Base-by-base conservation (phyloP, 2,797 vertebrate genomes). In the Mastacembelus armatus region DNA sequence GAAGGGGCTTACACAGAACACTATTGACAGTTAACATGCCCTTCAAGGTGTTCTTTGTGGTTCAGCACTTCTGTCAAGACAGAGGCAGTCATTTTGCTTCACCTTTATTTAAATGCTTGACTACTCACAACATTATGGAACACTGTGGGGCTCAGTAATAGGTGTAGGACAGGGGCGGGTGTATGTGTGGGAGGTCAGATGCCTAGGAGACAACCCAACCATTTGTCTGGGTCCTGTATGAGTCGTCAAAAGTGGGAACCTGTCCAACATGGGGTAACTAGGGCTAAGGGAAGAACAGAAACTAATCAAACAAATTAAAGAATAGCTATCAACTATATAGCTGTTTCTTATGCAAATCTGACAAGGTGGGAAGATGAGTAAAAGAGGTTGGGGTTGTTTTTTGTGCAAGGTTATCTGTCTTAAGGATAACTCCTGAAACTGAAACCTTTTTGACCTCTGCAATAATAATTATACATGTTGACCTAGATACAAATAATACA, bases 61-160 rank as follows among this genome's bases (percentile, higher is more conserved):
- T 98, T 98, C 97, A 98, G 96, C 96, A 96, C 87, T 97, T 97
- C 96, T 98, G 97, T 97, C 95, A 98, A 96, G 94, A 95, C 93
- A 90, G 85, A 95, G 92, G 92, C 94, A 95, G 93, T 95, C 95
- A 95, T 97, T 97, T 96, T 91, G 94, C 94, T 95, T 96, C 92
- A 90, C 90, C 96, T 96, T 97, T 96, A 93, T 96, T 95, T 95
- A 96, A 96, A 96, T 95, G 96, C 96, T 97, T 96, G 95, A 96
- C 93, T 94, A 96, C 94, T 96, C 93, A 93, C 94, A 95, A 96
- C 95, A 96, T 95, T 93, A 87, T 88, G 81, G 85, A 94, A 92
- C 93, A 93, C 83, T 76, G 84, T 84, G 89, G 90, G 86, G 86
- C 86, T 84, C 86, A 80, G 87, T 91, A 92, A 92, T 90, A 88